Conservation (phyloP, 2,797 vertebrate genomes). For the Petrocephalus sullivani region DNA sequence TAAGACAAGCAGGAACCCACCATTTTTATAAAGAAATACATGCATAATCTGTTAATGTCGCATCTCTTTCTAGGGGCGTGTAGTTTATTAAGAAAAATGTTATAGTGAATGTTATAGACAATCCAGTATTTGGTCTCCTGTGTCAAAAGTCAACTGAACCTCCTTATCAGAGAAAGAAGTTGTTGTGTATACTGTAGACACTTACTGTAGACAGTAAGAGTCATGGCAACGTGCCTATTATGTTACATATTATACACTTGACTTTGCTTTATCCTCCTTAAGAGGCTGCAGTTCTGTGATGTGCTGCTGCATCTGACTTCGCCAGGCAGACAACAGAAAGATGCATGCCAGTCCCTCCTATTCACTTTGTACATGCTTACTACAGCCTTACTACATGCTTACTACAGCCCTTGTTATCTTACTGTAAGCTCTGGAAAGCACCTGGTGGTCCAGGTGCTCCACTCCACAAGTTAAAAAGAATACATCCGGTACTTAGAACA, state of each 20-base stretch:
- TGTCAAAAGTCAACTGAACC: not conserved
- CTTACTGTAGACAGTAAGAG: not conserved
- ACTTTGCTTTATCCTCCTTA: not conserved
- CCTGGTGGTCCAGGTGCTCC: slow-evolving; percentile 12
- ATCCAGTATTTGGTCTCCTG: not conserved
- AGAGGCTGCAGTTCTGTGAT: not conserved
- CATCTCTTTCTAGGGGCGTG: not conserved
- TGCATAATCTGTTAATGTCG: not conserved
- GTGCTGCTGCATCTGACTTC: not conserved
- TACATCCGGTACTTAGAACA: not conserved
- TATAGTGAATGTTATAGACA: not conserved
- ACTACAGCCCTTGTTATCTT: not conserved
- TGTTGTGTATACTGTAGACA: not conserved
- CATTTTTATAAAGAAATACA: not conserved
- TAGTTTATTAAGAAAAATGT: not conserved
- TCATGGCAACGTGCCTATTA: not conserved
- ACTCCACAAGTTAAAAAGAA: not conserved
- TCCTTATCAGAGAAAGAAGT: not conserved
- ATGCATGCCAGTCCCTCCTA: not conserved
- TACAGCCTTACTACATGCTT: not conserved
- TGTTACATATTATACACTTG: not conserved
- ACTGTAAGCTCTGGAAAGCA: not conserved
- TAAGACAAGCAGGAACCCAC: not conserved
- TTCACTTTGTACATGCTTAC: not conserved
- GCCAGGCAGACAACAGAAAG: not conserved